A percentile compares a stretch with the other conserved stretches of the same genome.
Conservation (phyloP, 2,888 invertebrate genomes). For the Leptinotarsa tumamoca region DNA sequence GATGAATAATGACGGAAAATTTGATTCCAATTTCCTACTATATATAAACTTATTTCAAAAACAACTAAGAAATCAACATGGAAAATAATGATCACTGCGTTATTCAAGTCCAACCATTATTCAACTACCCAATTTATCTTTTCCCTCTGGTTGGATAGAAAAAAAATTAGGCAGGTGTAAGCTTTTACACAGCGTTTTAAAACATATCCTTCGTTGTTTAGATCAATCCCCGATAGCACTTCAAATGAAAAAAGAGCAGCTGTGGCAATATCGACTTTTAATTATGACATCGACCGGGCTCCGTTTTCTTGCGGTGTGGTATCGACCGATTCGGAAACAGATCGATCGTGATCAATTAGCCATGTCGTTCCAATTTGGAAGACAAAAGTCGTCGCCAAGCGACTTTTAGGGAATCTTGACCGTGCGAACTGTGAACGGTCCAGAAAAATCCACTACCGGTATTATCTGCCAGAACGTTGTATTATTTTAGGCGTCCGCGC, state of each 20-base stretch:
- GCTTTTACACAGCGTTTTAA: background rate
- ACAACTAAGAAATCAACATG: too few species aligned
- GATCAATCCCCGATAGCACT: background rate
- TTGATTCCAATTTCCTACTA: too few species aligned
- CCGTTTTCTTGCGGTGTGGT: too few species aligned
- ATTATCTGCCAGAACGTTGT: constrained; percentile 25
- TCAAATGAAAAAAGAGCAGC: background rate
- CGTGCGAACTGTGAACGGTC: background rate
- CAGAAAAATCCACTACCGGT: constrained; percentile 28
- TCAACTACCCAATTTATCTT: background rate
- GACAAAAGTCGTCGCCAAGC: constrained; percentile 3
- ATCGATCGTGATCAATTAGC: constrained; percentile 12
- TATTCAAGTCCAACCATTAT: background rate
- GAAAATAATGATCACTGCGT: too few species aligned
- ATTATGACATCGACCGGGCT: background rate
- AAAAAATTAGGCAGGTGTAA: background rate
- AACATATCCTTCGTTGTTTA: background rate
- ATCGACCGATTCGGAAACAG: background rate
- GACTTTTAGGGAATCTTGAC: background rate
- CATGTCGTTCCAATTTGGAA: background rate
- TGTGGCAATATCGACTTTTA: background rate
- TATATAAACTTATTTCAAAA: too few species aligned
- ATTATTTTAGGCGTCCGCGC: constrained; percentile 21
- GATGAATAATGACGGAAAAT: too few species aligned
- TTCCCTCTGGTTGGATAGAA: background rate